Percentiles rank a stretch among this genome's conserved stretches.
Evolutionary conservation across 2,797 vertebrate genomes (phyloP).

Genomic region (Microctenopoma lineatum): DNA sequence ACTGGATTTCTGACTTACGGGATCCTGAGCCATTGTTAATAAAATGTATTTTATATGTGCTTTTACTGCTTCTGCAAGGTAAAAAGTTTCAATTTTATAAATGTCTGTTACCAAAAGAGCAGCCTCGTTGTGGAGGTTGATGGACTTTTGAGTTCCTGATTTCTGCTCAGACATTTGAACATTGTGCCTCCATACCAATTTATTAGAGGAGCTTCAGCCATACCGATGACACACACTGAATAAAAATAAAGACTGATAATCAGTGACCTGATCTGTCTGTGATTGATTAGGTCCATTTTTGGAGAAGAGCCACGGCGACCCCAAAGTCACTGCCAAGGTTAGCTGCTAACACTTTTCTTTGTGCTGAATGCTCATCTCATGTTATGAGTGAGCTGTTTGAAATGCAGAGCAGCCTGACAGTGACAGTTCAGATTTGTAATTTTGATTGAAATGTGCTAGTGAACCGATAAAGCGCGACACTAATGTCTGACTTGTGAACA

Average conservation of each 20-base stretch:
- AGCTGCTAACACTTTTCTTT: conserved; percentile 1
- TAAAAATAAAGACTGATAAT: neutral
- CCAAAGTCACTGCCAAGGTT: conserved; percentile 23
- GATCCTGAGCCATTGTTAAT: neutral
- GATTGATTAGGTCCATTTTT: conserved; percentile 24
- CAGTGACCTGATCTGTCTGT: conserved; percentile 4
- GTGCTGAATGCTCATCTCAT: conserved; percentile 22
- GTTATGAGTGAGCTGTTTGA: conserved; percentile 4
- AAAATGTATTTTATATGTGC: neutral
- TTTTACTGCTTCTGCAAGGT: neutral
- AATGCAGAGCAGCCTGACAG: conserved; percentile 4
- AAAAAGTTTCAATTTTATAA: too few relatives aligned
- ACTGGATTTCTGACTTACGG: neutral
- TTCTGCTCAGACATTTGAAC: neutral
- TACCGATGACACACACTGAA: neutral
- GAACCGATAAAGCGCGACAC: conserved; percentile 10
- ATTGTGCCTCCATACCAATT: too few relatives aligned
- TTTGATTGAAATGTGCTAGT: conserved; percentile 31
- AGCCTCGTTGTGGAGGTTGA: too few relatives aligned
- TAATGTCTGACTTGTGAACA: conserved; percentile 27
- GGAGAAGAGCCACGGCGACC: neutral
- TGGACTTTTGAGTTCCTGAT: neutral
- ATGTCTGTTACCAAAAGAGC: too few relatives aligned
- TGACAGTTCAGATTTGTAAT: conserved; percentile 1
- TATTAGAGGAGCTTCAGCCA: too few relatives aligned